Base-by-base conservation (phyloP, 92 coral and sea anemone species). In the Zoanthus solanderi region DNA sequence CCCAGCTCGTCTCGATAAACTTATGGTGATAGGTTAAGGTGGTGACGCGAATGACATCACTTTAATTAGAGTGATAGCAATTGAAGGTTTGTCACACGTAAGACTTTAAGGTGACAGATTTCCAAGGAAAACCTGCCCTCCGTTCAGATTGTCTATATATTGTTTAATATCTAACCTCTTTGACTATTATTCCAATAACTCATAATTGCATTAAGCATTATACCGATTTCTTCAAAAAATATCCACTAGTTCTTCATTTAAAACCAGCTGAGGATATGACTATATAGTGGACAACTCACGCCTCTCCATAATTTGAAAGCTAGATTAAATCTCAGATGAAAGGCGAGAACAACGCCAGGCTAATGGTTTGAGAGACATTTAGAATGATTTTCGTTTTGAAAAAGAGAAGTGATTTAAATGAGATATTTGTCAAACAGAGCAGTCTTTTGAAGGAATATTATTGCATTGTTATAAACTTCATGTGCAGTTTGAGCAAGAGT, bases 21-120 rank as follows among this genome's bases (percentile, higher is more conserved):
- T 92, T 92, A 93, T 93, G 89, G 94, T 91, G 98, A 95, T 95
- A 95, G 98, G 98, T 89, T 92, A 92, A 91, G 98, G 98, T 93
- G 98, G 94, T 90, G 98, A 95, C 92, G 94, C 90, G 93, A 81
- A 90, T 93, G 98, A 95, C 98, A 95, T 89, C 94, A 91, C 98
- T 89, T 95, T 95, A 95, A 95, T 95, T 95, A 95, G 98, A 93
- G 91, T 93, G 98, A 95, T 95, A 90, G 95, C 98, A 91, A 93
- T 93, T 95, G 98, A 95, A 93, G 86, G 89, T 84, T 89, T 95
- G 98, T 95, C 98, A 95, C 83, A 91, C 91, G 92, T 91, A 89
- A 93, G 94, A 87, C 94, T 87, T 91, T 89, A 90, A 89, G 91
- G 52, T 91, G 98, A 93, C 96, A 95, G 93, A 58, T 90, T 79